These are phyloP conservation scores for Sternarchorhynchus goeldii DNA, from an alignment of 2,797 vertebrate genomes.

Conservation along the genomic window DNA sequence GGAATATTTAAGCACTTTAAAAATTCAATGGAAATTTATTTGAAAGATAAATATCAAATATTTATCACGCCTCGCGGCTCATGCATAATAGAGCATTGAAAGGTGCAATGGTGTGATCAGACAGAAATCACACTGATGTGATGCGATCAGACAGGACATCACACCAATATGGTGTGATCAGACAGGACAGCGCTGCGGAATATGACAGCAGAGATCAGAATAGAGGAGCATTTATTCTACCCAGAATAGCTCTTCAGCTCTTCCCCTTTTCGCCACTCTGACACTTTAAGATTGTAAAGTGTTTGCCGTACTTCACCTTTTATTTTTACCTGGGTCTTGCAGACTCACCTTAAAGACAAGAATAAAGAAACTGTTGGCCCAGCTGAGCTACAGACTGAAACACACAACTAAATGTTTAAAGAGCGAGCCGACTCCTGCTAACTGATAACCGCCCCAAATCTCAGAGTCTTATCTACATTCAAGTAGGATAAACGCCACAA, in stretches of 20 bases:
- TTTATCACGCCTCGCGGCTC: slow-evolving; percentile 71
- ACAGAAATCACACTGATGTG: slow-evolving; percentile 27
- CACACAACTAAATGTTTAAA: too few species aligned
- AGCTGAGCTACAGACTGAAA: background rate
- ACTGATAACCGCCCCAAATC: too few species aligned
- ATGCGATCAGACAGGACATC: slow-evolving; percentile 51
- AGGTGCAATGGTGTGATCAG: slow-evolving; percentile 60
- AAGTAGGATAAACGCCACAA: too few species aligned
- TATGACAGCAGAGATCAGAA: slow-evolving; percentile 60
- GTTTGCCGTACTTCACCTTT: background rate
- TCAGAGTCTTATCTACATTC: too few species aligned
- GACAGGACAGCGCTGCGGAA: slow-evolving; percentile 57
- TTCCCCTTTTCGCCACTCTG: slow-evolving; percentile 16
- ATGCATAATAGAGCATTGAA: slow-evolving; percentile 73
- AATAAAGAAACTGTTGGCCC: background rate
- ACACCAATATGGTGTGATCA: slow-evolving; percentile 53
- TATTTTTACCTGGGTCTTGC: background rate
- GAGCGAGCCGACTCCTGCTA: too few species aligned
- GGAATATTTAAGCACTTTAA: slow-evolving; percentile 76
- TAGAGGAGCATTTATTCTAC: slow-evolving; percentile 70
- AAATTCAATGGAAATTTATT: slow-evolving; percentile 76
- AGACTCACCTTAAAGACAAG: background rate
- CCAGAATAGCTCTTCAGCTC: slow-evolving; percentile 68
- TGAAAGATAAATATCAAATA: slow-evolving; percentile 79
- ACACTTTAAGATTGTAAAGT: slow-evolving; percentile 3